Evolutionary conservation across 2,888 invertebrate genomes (phyloP), one percentile per base, ranked within the genome.

Genomic region (Tenthredo notha): DNA sequence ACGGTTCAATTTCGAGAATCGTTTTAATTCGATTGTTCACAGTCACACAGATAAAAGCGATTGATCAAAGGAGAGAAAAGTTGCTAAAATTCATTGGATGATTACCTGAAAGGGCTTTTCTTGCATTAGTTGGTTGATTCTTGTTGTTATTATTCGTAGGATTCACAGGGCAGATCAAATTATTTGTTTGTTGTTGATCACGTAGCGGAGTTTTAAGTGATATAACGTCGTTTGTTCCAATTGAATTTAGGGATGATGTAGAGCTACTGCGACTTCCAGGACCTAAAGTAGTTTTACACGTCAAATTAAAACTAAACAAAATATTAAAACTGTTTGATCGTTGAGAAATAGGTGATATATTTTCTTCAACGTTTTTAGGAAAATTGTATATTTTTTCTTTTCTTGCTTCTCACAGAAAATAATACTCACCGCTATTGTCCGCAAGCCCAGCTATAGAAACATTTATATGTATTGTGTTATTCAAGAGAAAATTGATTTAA

Each of bases 211-310:
- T 87, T 88, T 93, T 93, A 33, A 92, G 80, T 25, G 92, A 90
- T 72, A 93, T 90, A 50, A 93, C 91, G 50, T 92, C 93, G 84
- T 92, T 92, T 4, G 92, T 92, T 75, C 93, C 93, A 40, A 92
- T 91, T 18, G 92, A 92, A 88, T 92, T 92, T 15, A 92, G 87
- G 37, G 92, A 92, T 10, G 96, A 96, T 6, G 95, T 95, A 5
- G 96, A 96, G 89, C 96, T 96, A 89, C 96, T 96, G 85, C 95
- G 94, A 86, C 96, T 96, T 86, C 95, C 94, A 74, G 94, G 94
- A 89, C 94, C 93, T 94, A 82, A 88, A 89, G 86, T 85, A 37
- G 37, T 67, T 33, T 3, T 33, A 33, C 12, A 67, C 2, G 40
- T 61, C 25, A 58, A 80, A 61, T 80, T 58, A 61, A 9, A 15